phyloP scores from a whole-genome alignment of 2,888 invertebrate species.

The Drosophila incognita region DNA sequence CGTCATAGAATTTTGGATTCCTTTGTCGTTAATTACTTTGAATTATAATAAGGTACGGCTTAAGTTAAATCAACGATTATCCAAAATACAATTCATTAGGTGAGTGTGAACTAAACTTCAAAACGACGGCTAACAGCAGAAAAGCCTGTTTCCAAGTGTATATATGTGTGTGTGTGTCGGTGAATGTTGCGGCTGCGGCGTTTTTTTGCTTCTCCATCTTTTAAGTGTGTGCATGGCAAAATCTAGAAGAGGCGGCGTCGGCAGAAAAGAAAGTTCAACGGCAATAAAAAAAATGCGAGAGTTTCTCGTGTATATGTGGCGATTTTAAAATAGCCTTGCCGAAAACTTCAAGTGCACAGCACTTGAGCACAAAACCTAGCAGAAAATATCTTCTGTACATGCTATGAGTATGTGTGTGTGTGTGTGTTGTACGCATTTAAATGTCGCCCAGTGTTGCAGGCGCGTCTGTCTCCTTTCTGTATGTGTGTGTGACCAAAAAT shows the following conservation, averaged over 20 bases:
- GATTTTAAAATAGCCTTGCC: slow-evolving; percentile 74
- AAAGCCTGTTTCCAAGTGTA: slow-evolving; percentile 21
- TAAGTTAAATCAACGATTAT: slow-evolving; percentile 26
- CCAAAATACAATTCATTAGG: slow-evolving; percentile 37
- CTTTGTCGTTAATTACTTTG: slow-evolving; percentile 54
- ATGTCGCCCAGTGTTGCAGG: slow-evolving; percentile 58
- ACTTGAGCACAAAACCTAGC: slow-evolving; percentile 54
- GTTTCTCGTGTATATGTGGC: slow-evolving; percentile 67
- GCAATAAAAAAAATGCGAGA: slow-evolving; percentile 59
- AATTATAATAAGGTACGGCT: slow-evolving; percentile 39
- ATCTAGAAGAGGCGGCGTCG: slow-evolving; percentile 79
- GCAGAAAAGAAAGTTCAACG: slow-evolving; percentile 78
- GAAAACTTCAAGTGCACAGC: slow-evolving; percentile 80
- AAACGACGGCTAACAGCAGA: slow-evolving; percentile 16
- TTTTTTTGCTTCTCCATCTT: slow-evolving; percentile 51
- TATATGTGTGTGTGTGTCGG: slow-evolving; percentile 44
- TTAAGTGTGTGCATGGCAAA: slow-evolving; percentile 69
- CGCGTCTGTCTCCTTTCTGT: slow-evolving; percentile 32
- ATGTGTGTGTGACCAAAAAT: slow-evolving; percentile 64
- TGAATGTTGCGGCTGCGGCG: slow-evolving; percentile 61
- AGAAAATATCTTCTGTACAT: slow-evolving; percentile 70
- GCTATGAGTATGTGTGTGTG: slow-evolving; percentile 43
- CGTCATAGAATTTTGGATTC: slow-evolving; percentile 56
- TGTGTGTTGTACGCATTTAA: slow-evolving; percentile 51
- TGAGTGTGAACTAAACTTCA: slow-evolving; percentile 46